Percentiles rank a stretch among this genome's conserved stretches.
Conservation (phyloP, 1,140 invertebrate species). For the Calliphora vicina region DNA sequence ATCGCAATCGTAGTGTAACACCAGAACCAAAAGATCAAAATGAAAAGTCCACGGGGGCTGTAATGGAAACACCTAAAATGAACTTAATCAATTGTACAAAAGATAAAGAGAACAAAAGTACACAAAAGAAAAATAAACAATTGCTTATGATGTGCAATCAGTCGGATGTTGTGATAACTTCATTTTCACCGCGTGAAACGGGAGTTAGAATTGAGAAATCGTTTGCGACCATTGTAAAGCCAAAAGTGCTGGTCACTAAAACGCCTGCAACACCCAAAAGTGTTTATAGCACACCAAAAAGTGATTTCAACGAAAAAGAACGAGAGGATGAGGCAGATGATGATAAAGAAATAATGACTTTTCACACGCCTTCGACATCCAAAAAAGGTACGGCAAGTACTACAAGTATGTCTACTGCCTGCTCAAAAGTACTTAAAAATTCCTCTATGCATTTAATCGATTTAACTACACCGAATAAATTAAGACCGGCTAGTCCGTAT, state of each 20-base stretch:
- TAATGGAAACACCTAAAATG: constrained; percentile 47
- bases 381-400: constrained; percentile 38
- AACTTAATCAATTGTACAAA: constrained; percentile 55
- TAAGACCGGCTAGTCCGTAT: constrained; percentile 16
- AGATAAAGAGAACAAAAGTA: constrained; percentile 56
- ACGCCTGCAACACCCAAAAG: constrained; percentile 49
- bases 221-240: constrained; percentile 49
- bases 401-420: too few species aligned
- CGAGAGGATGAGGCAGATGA: constrained; percentile 41
- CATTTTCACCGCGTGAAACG: constrained; percentile 55
- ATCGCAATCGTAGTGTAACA: constrained; percentile 33
- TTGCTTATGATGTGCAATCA: constrained; percentile 43
- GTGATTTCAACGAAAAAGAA: constrained; percentile 48
- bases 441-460: constrained; percentile 57
- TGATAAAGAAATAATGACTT: constrained; percentile 49
- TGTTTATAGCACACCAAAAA: constrained; percentile 55
- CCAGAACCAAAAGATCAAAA: constrained; percentile 27
- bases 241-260: constrained; percentile 32
- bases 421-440: constrained; percentile 42
- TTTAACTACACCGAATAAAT: constrained; percentile 52
- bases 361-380: constrained; percentile 53
- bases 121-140: constrained; percentile 44
- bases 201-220: constrained; percentile 56
- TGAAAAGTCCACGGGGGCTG: constrained; percentile 18
- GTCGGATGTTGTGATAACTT: constrained; percentile 56